Evolutionary conservation across 2,113 vertebrate species (phyloP), one percentile per base, ranked within the genome.

Genomic region (Pontoporia blainvillei): DNA sequence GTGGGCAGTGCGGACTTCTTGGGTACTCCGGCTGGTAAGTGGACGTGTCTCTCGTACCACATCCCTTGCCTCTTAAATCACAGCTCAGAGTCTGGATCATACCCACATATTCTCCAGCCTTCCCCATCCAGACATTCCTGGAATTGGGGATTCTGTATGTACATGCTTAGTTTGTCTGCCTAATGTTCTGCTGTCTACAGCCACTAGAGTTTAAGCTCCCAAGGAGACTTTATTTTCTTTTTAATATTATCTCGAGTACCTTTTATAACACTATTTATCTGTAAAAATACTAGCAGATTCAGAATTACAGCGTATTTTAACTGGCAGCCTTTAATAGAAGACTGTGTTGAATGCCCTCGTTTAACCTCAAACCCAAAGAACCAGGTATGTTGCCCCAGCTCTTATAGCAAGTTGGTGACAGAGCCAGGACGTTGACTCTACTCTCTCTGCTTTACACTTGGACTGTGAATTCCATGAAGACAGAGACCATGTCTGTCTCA

Each of bases 21-120:
- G 99, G 99, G 36, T 99, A 99, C 97, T 99, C 99, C 0, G 99
- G 99, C 76, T 99, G 99, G 99, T 99, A 98, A 98, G 99, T 98
- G 96, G 59, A 85, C 75, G 44, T 91, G 86, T 66, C 82, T 89
- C 86, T 86, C 39, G 8, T 75, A 64, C 46, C 73, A 41, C 41
- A 54, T n/a, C 61, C 52, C 57, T 86, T 8, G 17, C 91, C 84
- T 95, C 76, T 81, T 93, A 61, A 86, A 87, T 93, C 69, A 89
- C 39, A 82, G 67, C n/a, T 72, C 25, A 4, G 44, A 79, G 21
- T 46, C 4, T 61, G 8, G 27, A 34, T 61, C 75, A 54, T 41
- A 71, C 64, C 49, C 66, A 72, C 27, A 1, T n/a, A 10, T 11
- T 79, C 72, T 41, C 66, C 34, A 36, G 17, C 49, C 27, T 34